Conservation (phyloP, 1,140 invertebrate species). For the Bombus waltoni region DNA sequence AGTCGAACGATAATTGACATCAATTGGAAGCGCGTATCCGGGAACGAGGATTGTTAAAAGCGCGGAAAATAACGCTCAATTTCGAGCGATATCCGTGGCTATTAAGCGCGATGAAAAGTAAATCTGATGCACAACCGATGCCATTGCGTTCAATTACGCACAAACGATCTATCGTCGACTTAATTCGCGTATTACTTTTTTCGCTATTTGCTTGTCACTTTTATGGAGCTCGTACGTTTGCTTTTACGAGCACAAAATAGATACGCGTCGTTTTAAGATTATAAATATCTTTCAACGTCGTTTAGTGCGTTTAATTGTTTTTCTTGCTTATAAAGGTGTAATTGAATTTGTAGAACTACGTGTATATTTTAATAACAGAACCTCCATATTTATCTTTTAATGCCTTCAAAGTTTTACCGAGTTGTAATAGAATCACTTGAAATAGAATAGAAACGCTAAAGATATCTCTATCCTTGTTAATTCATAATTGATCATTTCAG, state of each 20-base stretch:
- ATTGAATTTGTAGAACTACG: too few species aligned
- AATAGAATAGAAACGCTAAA: background rate
- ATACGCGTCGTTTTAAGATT: too few species aligned
- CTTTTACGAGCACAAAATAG: too few species aligned
- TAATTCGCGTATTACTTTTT: too few species aligned
- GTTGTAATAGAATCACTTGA: background rate
- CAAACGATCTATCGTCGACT: background rate
- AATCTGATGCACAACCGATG: background rate
- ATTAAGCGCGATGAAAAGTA: slow-evolving; percentile 32
- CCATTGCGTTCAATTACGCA: slow-evolving; percentile 27
- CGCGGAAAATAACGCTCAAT: slow-evolving; percentile 41
- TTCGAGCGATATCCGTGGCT: slow-evolving; percentile 3
- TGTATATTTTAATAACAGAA: too few species aligned
- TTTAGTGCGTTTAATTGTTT: too few species aligned
- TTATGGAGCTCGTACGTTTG: too few species aligned
- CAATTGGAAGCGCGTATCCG: background rate
- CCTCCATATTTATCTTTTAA: too few species aligned
- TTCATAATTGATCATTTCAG: background rate
- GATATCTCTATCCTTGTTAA: background rate
- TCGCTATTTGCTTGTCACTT: too few species aligned
- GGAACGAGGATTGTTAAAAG: slow-evolving; percentile 25
- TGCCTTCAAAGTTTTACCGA: background rate
- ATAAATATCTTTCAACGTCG: too few species aligned
- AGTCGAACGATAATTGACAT: slow-evolving; percentile 28
- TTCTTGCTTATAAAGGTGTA: too few species aligned